These are phyloP conservation scores for Sebastes itinus DNA, from an alignment of 2,797 vertebrate genomes.

Conservation along the genomic window DNA sequence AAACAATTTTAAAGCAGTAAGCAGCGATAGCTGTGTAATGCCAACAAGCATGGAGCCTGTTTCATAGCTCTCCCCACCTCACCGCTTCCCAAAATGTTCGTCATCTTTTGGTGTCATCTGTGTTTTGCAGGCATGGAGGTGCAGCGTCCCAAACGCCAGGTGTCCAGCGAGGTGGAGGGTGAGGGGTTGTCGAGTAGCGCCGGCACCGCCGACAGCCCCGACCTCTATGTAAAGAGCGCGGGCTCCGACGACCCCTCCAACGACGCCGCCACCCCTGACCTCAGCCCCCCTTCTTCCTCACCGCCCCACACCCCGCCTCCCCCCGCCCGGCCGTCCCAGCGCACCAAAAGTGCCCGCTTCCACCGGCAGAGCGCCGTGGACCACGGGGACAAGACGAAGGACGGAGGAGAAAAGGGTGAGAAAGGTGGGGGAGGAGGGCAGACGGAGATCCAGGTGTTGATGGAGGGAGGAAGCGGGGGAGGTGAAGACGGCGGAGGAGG, in stretches of 20 bases:
- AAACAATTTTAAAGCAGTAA: background rate
- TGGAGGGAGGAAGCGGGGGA: conserved; percentile 85
- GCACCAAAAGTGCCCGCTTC: conserved; percentile 90
- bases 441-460: conserved; percentile 93
- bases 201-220: conserved; percentile 92
- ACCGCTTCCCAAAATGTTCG: background rate
- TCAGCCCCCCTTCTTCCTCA: conserved; percentile 90
- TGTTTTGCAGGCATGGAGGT: conserved; percentile 90
- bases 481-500: conserved; percentile 39
- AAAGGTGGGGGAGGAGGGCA: conserved; percentile 70
- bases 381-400: conserved; percentile 86
- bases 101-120: background rate
- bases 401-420: conserved; percentile 71
- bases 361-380: conserved; percentile 91
- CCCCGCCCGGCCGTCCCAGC: conserved; percentile 76
- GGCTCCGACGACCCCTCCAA: conserved; percentile 90
- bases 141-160: conserved; percentile 92
- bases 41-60: background rate
- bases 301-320: conserved; percentile 81
- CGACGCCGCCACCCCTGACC: conserved; percentile 90
- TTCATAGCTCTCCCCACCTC: background rate
- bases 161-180: conserved; percentile 89
- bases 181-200: conserved; percentile 92
- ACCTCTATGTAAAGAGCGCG: conserved; percentile 89
- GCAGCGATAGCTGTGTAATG: background rate